Percentiles rank a stretch among this genome's conserved stretches.
Evolutionary conservation across 2,888 invertebrate genomes (phyloP).

Genomic region (Orchesella flavescens): DNA sequence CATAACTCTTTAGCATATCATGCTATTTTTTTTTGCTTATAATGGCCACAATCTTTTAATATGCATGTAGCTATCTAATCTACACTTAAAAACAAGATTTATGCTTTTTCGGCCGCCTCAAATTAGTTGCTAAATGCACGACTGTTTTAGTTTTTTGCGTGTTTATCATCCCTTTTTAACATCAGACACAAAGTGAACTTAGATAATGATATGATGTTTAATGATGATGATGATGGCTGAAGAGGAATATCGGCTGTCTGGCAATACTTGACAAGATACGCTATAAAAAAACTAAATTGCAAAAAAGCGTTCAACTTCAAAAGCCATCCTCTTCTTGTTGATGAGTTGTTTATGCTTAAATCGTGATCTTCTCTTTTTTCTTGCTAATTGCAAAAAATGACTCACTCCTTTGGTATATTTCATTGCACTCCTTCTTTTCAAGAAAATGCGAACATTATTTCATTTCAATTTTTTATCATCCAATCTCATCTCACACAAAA

Average conservation of each 20-base stretch:
- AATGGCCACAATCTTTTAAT: no score
- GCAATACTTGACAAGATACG: neutral
- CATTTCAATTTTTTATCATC: neutral
- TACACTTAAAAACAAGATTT: conserved; percentile 1
- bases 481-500: neutral
- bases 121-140: conserved; percentile 3
- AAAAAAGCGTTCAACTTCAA: neutral
- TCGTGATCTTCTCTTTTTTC: conserved; percentile 55
- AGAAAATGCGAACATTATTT: conserved; percentile 18
- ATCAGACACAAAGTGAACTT: no score
- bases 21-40: no score
- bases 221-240: neutral
- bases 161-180: neutral
- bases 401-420: conserved; percentile 31
- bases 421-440: conserved; percentile 26
- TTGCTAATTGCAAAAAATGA: conserved; percentile 54
- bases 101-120: neutral
- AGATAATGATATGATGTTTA: conserved; percentile 5
- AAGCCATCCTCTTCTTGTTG: conserved; percentile 41
- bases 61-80: no score
- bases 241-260: neutral
- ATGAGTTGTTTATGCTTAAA: conserved; percentile 56
- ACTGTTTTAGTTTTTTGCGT: neutral
- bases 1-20: no score
- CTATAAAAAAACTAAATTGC: no score